These are phyloP conservation scores for Carlito syrichta DNA, from an alignment of 2,113 vertebrate species.

Conservation along the genomic window DNA sequence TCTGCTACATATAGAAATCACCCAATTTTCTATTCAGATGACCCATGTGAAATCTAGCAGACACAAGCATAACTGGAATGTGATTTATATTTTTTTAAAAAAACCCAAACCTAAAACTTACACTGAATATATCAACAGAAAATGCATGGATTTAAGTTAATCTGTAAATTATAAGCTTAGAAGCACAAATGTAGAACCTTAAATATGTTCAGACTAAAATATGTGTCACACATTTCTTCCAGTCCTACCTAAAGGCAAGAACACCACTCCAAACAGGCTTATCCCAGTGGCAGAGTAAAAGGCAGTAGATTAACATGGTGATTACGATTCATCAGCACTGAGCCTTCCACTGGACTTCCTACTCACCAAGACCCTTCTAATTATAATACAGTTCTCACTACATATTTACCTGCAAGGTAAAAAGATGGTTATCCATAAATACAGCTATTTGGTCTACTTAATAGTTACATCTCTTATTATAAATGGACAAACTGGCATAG, in stretches of 20 bases:
- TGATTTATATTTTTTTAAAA: not conserved
- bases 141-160: not conserved
- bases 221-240: not conserved
- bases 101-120: slow-evolving; percentile 10
- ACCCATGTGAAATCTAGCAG: not conserved
- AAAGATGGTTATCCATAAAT: not conserved
- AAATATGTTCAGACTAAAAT: not conserved
- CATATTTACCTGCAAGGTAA: not conserved
- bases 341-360: not conserved
- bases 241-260: not conserved
- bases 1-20: not conserved
- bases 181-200: not conserved
- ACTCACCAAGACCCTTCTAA: not conserved
- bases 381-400: not conserved
- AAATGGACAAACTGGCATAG: not conserved
- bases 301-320: not conserved
- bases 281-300: not conserved
- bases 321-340: not conserved
- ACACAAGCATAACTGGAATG: not conserved
- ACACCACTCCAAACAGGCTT: not conserved
- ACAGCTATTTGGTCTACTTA: not conserved
- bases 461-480: not conserved
- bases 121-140: not conserved
- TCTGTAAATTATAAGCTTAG: not conserved
- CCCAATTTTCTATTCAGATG: not conserved